These are phyloP conservation scores for Ataeniobius toweri DNA, from an alignment of 2,797 vertebrate genomes.

Conservation along the genomic window DNA sequence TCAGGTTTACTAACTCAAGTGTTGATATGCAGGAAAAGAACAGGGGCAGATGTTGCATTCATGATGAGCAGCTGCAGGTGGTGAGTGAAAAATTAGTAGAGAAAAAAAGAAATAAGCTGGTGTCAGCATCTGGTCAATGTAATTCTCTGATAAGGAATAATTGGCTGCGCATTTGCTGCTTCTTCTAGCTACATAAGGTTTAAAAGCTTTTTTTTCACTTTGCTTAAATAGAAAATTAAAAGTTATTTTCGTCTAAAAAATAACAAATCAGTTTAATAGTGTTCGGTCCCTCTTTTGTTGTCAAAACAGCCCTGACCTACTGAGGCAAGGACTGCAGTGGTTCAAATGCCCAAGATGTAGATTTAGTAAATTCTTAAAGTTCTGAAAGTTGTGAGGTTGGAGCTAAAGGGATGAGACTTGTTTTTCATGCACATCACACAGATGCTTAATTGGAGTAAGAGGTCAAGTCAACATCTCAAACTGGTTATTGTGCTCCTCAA, in stretches of 20 bases:
- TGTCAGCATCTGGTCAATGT: not conserved
- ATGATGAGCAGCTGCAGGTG: not conserved
- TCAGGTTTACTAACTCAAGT: conserved; percentile 28
- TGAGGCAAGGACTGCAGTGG: not conserved
- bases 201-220: not conserved
- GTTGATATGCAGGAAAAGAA: conserved; percentile 21
- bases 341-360: not conserved
- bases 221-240: not conserved
- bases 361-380: too few species aligned
- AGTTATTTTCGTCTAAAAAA: too few species aligned
- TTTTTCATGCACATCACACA: too few species aligned
- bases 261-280: not conserved
- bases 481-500: too few species aligned
- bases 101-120: not conserved
- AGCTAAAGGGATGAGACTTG: too few species aligned
- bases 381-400: too few species aligned
- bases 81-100: not conserved
- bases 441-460: too few species aligned
- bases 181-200: not conserved
- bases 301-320: not conserved
- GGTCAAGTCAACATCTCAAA: too few species aligned
- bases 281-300: not conserved
- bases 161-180: not conserved
- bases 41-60: not conserved
- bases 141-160: not conserved